Conservation (phyloP, 2,113 vertebrate genomes). For the Melanostigma gelatinosum region DNA sequence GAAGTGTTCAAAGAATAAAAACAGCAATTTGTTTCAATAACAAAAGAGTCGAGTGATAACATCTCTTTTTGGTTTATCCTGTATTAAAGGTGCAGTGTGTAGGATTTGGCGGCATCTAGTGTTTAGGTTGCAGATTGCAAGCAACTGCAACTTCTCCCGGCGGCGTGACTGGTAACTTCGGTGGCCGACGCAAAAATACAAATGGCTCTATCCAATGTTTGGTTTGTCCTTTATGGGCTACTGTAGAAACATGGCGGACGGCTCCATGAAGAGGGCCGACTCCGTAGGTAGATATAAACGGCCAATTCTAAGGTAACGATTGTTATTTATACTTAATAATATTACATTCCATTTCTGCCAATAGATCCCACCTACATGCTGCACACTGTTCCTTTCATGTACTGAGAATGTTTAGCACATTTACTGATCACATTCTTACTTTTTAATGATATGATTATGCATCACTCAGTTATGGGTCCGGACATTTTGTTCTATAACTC, state of each 20-base stretch:
- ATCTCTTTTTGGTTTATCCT: not conserved
- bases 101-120: not conserved
- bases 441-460: not conserved
- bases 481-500: not conserved
- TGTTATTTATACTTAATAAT: not conserved
- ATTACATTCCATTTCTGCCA: not conserved
- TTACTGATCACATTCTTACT: not conserved
- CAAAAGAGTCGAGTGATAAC: not conserved
- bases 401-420: not conserved
- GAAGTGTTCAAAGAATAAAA: not conserved
- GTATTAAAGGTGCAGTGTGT: not conserved
- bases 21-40: constrained; percentile 2
- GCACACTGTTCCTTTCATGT: not conserved
- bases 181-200: not conserved
- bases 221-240: not conserved
- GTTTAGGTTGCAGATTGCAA: not conserved
- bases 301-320: not conserved
- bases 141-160: not conserved
- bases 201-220: not conserved
- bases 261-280: not conserved
- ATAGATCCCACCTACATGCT: not conserved
- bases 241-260: not conserved
- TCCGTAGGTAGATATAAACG: not conserved
- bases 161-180: not conserved
- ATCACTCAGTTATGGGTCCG: not conserved